Evolutionary conservation across 2,797 vertebrate species (phyloP), one percentile per base, ranked within the genome.

Genomic region (Premnoplex brunnescens): DNA sequence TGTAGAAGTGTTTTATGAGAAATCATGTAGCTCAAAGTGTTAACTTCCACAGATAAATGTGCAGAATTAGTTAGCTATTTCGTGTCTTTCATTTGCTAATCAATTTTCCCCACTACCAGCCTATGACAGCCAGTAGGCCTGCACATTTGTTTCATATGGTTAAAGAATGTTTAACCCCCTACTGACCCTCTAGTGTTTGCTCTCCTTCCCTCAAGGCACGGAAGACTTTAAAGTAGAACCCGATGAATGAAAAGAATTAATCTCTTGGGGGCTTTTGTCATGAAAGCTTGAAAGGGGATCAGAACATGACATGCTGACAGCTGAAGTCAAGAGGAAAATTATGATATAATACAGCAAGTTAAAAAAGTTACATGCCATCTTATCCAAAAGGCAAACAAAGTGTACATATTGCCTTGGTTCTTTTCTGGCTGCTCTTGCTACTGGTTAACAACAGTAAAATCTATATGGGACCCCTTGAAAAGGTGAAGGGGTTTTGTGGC

Each of bases 121-220:
- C 93, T 95, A 89, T 93, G 93, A 94, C 91, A 95, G 91, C 63
- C 55, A 75, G 93, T 95, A 95, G 93, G 64, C 60, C 54, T 59
- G 78, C 75, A 88, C 84, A 89, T 95, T 95, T 91, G 69, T 95
- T 97, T 97, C 94, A 93, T 80, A 93, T 87, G 85, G 86, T 74
- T 93, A 62, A 96, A 91, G 94, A 96, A 95, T 95, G 92, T 95
- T 96, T 95, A 96, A 94, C 96, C 90, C 94, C 86, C 87, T 94
- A 66, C 41, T 92, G 94, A 97, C 96, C 95, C 82, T 83, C 46
- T 14, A 52, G 78, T 92, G 78, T 96, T 96, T 92, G 55, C 92
- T 91, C 75, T 89, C 75, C 55, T 94, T 95, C 92, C 91, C 94
- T 93, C 64, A 54, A 93, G 95, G 94, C 96, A 87, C 2, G 56